Evolutionary conservation across 2,888 invertebrate genomes (phyloP), one percentile per base, ranked within the genome.

Genomic region (Melieria picta): DNA sequence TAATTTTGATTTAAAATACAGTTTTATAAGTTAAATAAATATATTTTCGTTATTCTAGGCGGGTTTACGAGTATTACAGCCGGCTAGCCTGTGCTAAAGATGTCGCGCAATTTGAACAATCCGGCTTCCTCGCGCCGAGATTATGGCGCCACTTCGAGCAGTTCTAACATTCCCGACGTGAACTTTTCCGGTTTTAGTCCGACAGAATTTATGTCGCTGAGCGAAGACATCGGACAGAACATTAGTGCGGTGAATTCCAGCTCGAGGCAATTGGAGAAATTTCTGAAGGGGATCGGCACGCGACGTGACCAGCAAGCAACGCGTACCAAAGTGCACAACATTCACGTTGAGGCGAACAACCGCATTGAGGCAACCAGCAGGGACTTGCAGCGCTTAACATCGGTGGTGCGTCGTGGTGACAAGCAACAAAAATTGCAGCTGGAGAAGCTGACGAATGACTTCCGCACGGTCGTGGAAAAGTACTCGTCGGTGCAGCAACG

Each of bases 351-450:
- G 78, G 92, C 93, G 61, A 94, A 95, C 86, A 89, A 91, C 71
- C 91, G 91, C 4, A 92, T 94, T 30, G 90, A 92, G 52, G 91
- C 90, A 47, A 94, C 93, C 0, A 92, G 92, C 60, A 90, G 91
- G 78, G 92, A 93, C 80, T 89, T 95, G 62, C 91, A 92, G 77
- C 90, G 92, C 73, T 87, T 95, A 43, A 92, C 92, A 52, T 89
- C 90, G 7, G 89, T 93, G 43, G 92, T 93, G 66, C 89, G 92
- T 11, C 90, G 91, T 75, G 92, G 92, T 0, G 93, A 94, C 83
- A 93, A 93, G 78, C 92, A 93, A 72, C 93, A 94, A 84, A 94
- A 93, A 82, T 87, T 97, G 76, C 95, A 96, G 86, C 91, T 94
- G 69, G 95, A 95, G 79, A 91, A 94, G 80, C 89, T 97, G 11